Base-by-base conservation (phyloP, 2,888 invertebrate species). In the Perizoma affinitatum region DNA sequence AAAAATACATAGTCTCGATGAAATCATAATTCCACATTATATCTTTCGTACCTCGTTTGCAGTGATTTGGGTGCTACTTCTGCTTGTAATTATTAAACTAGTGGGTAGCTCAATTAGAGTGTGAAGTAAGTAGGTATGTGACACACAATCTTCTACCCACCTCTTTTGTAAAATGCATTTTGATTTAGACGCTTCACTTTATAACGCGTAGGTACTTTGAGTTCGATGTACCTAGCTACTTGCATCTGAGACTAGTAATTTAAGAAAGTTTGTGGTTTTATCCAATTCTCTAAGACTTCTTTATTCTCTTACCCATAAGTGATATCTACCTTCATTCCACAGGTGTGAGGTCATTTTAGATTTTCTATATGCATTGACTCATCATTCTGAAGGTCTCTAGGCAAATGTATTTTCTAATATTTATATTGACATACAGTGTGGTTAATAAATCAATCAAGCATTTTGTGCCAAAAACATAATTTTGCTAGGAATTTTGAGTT, bases 51-150 rank as follows among this genome's bases (percentile, higher is more conserved):
- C 85, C 80, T 84, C 78, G 76, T 79, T 86, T 83, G 80, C 69
- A 69, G 72, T 82, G 82, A 85, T 89, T 92, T 87, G 78, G 87
- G 83, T 83, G 82, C 84, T 86, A 85, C 81, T 72, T 83, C 83
- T 76, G 67, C 74, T 84, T 79, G 75, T 80, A 88, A 87, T 87
- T 84, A 85, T 87, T 87, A 83, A 84, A 85, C 80, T 83, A 41
- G 88, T 84, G 83, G 84, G 88, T 86, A 89, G 83, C 80, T 74
- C 88, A 90, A 91, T 87, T 91, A 79, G 92, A 91, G 91, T 92
- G 91, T 91, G 91, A 91, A 89, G 22, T 22, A 22, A 3, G 22
- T 22, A 85, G 78, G 53, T 61, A 77, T 91, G 90, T 90, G 80
- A 90, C 88, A 87, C 82, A 82, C 4, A 22, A 86, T 79, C 80